Conservation (phyloP, 2,888 invertebrate species). For the Acanthosepion lycidas region DNA sequence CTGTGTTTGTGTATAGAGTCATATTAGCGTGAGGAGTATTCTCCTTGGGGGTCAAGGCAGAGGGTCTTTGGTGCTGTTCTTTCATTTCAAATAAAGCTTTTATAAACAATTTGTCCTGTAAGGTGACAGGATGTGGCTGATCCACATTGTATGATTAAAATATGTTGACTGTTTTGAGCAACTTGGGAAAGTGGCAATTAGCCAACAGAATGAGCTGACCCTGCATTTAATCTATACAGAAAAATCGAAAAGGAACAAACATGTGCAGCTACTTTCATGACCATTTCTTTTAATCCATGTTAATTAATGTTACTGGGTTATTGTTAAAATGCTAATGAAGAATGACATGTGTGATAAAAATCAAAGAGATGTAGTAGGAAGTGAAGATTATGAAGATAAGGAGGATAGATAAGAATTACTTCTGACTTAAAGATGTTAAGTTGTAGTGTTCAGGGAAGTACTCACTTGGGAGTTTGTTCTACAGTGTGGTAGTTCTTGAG, state of each 20-base stretch:
- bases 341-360: no score
- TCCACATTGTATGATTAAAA: background rate
- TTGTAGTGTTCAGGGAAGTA: no score
- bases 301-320: background rate
- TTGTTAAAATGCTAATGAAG: no score
- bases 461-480: no score
- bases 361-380: no score
- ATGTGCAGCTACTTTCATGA: background rate
- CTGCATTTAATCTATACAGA: background rate
- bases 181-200: background rate
- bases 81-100: slow-evolving; percentile 33
- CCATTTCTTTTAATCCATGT: background rate
- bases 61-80: background rate
- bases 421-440: no score
- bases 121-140: slow-evolving; percentile 33
- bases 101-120: background rate
- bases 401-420: no score
- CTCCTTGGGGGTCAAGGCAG: background rate
- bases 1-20: background rate
- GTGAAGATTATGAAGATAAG: no score
- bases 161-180: background rate
- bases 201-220: background rate
- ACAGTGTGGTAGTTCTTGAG: no score
- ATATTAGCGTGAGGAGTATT: background rate
- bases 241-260: background rate